phyloP scores from a whole-genome alignment of 2,113 vertebrate genomes.

The Hemiprocne comata region DNA sequence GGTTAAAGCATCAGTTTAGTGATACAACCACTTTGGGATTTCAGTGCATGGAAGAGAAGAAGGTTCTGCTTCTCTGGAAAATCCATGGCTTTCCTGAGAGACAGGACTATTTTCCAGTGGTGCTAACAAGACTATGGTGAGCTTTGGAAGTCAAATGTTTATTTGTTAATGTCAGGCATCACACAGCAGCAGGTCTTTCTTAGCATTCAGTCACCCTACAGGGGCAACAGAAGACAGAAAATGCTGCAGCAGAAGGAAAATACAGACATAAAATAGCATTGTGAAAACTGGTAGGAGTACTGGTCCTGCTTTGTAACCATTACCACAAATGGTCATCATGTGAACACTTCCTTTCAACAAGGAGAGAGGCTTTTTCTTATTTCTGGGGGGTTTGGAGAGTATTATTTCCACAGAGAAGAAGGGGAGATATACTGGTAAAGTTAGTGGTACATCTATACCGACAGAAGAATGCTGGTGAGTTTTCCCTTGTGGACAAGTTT shows the following conservation, averaged over 20 bases:
- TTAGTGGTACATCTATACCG: accelerated
- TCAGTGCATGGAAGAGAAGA: neutral
- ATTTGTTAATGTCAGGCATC: neutral
- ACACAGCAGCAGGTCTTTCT: neutral
- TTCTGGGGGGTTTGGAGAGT: neutral
- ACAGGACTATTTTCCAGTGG: neutral
- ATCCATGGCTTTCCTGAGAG: neutral
- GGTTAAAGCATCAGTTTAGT: neutral
- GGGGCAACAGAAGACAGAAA: neutral
- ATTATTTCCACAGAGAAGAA: neutral
- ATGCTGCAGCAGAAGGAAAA: neutral
- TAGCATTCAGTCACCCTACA: neutral
- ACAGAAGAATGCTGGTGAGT: neutral
- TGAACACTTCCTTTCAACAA: neutral
- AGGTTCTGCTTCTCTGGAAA: neutral
- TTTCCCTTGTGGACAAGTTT: neutral
- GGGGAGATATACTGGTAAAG: neutral
- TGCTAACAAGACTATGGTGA: neutral
- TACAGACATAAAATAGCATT: neutral
- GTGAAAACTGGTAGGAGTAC: neutral
- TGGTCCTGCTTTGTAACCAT: neutral
- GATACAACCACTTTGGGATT: neutral
- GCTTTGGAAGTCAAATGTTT: neutral
- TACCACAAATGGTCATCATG: neutral
- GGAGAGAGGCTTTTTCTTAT: neutral